Conservation (phyloP, 2,113 vertebrate genomes). For the Phoxinus phoxinus region DNA sequence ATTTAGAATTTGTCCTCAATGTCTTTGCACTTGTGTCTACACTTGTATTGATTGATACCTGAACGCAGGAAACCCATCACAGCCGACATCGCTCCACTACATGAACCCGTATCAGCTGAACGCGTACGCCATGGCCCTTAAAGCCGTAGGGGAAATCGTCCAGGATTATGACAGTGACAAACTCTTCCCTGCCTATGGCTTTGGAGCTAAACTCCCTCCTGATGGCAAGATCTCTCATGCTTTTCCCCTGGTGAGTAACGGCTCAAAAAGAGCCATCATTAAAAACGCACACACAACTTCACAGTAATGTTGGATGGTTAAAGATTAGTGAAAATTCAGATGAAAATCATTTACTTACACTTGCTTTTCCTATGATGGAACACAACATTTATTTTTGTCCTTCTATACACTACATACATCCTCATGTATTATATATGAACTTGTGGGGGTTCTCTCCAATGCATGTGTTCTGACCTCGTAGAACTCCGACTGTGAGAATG, state of each 20-base stretch:
- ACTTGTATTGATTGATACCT: neutral
- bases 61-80: conserved; percentile 88
- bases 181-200: conserved; percentile 96
- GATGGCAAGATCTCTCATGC: conserved; percentile 96
- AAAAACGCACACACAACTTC: neutral
- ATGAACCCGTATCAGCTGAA: conserved; percentile 98
- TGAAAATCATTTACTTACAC: neutral
- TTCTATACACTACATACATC: too few relatives aligned
- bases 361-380: neutral
- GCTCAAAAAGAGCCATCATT: conserved; percentile 5
- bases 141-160: conserved; percentile 97
- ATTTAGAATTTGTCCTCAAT: neutral
- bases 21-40: neutral
- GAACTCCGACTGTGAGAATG: conserved; percentile 83
- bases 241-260: conserved; percentile 86
- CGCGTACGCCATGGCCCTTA: conserved; percentile 95
- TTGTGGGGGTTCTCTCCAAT: neutral
- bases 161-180: conserved; percentile 99
- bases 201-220: conserved; percentile 95
- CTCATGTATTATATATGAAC: conserved; percentile 5
- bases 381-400: neutral
- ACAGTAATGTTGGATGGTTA: neutral
- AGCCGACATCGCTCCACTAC: conserved; percentile 97
- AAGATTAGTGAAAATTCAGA: neutral
- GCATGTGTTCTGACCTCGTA: conserved; percentile 30